These are phyloP conservation scores for Paguma larvata DNA, from an alignment of 2,797 vertebrate species.

Conservation along the genomic window DNA sequence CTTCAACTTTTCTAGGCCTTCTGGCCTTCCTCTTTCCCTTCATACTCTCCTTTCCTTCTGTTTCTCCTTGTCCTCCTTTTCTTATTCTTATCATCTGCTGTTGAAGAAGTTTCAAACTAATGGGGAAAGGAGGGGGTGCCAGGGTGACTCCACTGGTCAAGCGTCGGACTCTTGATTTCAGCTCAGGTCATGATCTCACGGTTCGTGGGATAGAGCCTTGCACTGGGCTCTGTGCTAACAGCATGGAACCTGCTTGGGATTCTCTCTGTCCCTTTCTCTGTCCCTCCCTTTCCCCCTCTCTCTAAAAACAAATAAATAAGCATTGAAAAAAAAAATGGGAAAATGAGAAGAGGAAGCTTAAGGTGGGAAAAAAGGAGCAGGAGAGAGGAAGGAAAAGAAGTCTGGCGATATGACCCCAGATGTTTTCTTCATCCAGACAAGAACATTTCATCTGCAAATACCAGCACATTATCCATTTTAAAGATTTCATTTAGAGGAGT, in stretches of 20 bases:
- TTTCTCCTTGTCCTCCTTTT: neutral
- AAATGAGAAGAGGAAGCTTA: neutral
- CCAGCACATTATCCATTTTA: neutral
- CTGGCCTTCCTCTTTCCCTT: neutral
- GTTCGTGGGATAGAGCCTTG: no score
- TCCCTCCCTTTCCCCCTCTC: no score
- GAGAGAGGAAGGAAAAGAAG: neutral
- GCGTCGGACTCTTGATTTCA: no score
- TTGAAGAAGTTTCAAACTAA: neutral
- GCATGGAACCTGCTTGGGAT: no score
- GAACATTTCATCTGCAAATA: neutral
- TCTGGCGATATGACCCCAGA: accelerated
- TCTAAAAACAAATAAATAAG: no score
- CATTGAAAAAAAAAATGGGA: neutral
- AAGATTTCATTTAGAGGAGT: conserved; percentile 10
- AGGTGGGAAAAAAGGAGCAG: neutral
- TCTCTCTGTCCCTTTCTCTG: no score
- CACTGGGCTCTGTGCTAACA: no score
- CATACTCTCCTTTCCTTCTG: no score
- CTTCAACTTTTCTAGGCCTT: neutral
- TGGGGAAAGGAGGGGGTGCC: no score
- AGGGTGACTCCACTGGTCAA: no score
- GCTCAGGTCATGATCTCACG: no score
- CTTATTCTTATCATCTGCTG: neutral
- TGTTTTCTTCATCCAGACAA: neutral